Evolutionary conservation across 2,113 vertebrate genomes (phyloP).

Genomic region (Oostethus manadensis): DNA sequence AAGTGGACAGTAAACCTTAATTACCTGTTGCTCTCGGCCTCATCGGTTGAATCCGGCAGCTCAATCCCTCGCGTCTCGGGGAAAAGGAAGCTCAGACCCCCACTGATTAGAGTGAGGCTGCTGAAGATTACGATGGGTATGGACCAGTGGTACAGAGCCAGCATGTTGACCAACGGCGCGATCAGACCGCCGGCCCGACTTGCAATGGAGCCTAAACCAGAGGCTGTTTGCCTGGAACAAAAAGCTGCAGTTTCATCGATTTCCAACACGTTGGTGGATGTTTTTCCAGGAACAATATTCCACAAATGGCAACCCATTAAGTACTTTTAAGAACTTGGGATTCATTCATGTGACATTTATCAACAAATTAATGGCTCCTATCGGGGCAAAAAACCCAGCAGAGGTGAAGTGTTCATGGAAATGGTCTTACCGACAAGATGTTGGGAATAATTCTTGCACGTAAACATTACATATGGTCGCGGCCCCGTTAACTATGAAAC

Average conservation of each 20-base stretch:
- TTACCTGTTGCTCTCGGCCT: constrained; percentile 24
- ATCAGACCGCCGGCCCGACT: constrained; percentile 54
- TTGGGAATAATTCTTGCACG: constrained; percentile 69
- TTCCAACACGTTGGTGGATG: no score
- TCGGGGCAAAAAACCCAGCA: no score
- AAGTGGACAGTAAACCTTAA: no score
- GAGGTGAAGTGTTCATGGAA: neutral
- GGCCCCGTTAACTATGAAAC: constrained; percentile 55
- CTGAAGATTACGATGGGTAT: constrained; percentile 67
- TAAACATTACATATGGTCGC: constrained; percentile 56
- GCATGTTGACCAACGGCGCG: constrained; percentile 62
- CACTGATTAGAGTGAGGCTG: constrained; percentile 36
- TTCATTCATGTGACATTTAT: no score
- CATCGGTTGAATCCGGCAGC: constrained; percentile 59
- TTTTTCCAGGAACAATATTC: no score
- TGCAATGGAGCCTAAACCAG: constrained; percentile 62
- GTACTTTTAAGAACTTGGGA: no score
- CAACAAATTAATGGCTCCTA: no score
- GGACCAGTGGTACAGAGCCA: constrained; percentile 48
- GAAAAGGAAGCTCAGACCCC: constrained; percentile 62
- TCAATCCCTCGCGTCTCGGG: constrained; percentile 67
- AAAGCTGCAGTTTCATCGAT: neutral
- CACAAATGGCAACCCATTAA: no score
- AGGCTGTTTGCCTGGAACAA: constrained; percentile 68
- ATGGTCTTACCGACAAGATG: constrained; percentile 56